Conservation (phyloP, 1,140 invertebrate genomes). For the Temnothorax curvispinosus region DNA sequence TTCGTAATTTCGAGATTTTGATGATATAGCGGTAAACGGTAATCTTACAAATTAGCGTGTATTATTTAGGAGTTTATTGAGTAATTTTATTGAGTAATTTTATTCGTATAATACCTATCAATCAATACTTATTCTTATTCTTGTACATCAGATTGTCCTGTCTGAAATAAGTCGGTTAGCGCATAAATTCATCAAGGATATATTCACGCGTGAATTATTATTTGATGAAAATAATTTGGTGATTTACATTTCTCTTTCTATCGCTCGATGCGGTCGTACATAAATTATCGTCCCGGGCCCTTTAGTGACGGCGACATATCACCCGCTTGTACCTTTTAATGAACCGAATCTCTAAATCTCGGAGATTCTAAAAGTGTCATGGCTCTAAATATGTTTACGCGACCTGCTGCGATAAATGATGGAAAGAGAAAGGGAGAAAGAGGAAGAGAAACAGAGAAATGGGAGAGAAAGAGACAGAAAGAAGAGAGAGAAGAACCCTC, state of each 20-base stretch:
- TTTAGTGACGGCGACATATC: background rate
- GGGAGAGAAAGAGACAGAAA: background rate
- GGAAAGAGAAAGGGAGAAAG: background rate
- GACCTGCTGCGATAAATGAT: background rate
- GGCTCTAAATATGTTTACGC: background rate
- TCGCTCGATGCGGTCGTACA: background rate
- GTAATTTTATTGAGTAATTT: no score
- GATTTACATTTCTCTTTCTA: background rate
- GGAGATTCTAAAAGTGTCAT: constrained; percentile 12
- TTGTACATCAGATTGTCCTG: background rate
- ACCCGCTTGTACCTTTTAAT: background rate
- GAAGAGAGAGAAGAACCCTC: background rate
- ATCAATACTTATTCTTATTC: background rate
- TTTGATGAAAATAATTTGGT: background rate
- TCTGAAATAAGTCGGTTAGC: background rate
- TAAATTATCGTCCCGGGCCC: background rate
- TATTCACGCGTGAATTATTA: background rate
- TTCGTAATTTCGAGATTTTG: background rate
- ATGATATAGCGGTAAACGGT: background rate
- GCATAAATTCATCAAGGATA: background rate
- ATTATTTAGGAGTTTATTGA: no score
- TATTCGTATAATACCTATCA: no score
- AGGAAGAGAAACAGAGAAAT: background rate
- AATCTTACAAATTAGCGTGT: background rate
- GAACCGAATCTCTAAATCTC: background rate